These are phyloP conservation scores for Dipodomys merriami DNA, from an alignment of 2,113 vertebrate genomes.

Conservation along the genomic window DNA sequence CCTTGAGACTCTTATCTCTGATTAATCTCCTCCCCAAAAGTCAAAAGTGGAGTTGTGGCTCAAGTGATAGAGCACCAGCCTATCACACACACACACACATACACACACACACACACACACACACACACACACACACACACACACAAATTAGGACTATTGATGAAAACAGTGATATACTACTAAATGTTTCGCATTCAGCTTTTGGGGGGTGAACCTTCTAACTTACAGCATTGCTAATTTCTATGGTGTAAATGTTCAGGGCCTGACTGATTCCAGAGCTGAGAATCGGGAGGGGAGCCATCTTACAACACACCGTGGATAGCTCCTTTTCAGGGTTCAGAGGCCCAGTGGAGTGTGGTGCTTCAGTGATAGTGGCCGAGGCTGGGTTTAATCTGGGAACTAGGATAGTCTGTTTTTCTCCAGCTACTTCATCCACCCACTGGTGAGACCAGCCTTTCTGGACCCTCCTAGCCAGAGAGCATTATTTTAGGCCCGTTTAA, in stretches of 20 bases:
- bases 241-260: not conserved
- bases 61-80: no score
- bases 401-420: not conserved
- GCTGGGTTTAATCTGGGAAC: not conserved
- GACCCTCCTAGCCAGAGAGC: not conserved
- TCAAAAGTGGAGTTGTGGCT: no score
- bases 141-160: no score
- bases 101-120: no score
- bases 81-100: no score
- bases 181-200: not conserved
- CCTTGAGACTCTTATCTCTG: no score
- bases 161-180: not conserved
- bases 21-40: no score
- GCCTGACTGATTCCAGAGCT: not conserved
- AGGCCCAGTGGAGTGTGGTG: no score
- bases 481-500: not conserved
- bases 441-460: not conserved
- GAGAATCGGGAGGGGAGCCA: not conserved
- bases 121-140: no score
- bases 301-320: accelerated
- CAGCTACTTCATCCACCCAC: not conserved
- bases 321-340: not conserved
- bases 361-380: not conserved
- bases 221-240: not conserved
- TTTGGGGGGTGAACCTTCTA: not conserved